Percentiles rank a stretch among this genome's conserved stretches.
Conservation (phyloP, 1,140 invertebrate genomes). For the Neoseiulus cucumeris region DNA sequence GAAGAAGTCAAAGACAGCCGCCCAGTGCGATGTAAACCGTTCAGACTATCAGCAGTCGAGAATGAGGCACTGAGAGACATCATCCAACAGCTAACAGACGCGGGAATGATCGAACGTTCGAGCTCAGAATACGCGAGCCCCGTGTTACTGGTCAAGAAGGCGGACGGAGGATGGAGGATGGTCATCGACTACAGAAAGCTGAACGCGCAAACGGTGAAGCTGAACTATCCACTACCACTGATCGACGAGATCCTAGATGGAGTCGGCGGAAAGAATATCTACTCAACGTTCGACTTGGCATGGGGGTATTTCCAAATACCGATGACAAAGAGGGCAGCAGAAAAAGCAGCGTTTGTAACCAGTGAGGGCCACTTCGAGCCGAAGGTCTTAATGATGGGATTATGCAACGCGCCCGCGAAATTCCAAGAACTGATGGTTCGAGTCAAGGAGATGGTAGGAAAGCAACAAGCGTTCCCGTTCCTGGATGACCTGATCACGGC, state of each 20-base stretch:
- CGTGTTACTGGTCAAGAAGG: not conserved
- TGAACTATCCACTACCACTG: no score
- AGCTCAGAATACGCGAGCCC: not conserved
- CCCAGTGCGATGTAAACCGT: no score
- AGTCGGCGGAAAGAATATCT: not conserved
- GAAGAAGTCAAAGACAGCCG: not conserved
- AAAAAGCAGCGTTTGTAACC: conserved; percentile 31
- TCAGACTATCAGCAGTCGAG: not conserved
- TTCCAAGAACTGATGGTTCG: not conserved
- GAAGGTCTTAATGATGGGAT: not conserved
- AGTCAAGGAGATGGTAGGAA: not conserved
- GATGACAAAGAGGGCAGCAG: conserved; percentile 23
- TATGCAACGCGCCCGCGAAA: not conserved
- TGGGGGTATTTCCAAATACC: conserved; percentile 31
- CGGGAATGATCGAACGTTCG: not conserved
- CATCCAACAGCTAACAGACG: not conserved
- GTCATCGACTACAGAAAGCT: not conserved
- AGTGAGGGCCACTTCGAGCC: conserved; percentile 19
- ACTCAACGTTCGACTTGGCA: not conserved
- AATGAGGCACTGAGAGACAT: not conserved
- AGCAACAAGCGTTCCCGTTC: not conserved
- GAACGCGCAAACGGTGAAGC: not conserved
- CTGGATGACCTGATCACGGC: not conserved
- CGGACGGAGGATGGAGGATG: not conserved
- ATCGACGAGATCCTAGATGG: conserved; percentile 8